phyloP scores from a whole-genome alignment of 2,888 invertebrate species.

The Plagodis pulveraria region DNA sequence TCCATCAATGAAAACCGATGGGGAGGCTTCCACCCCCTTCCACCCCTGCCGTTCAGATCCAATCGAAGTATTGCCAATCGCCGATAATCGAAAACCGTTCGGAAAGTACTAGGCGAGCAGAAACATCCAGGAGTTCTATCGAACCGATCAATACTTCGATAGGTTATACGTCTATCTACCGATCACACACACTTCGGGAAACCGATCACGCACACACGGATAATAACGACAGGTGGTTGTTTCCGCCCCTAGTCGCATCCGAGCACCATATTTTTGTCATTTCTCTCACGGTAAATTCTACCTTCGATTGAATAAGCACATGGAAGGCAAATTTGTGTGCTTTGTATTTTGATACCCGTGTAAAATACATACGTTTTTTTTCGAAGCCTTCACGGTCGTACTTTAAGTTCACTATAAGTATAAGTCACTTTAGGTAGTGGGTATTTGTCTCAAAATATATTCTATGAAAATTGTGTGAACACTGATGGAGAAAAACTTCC shows the following conservation, averaged over 20 bases:
- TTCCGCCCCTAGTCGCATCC: slow-evolving; percentile 27
- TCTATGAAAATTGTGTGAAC: too few relatives aligned
- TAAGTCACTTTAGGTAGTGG: too few relatives aligned
- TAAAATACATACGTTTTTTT: too few relatives aligned
- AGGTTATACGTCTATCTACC: slow-evolving; percentile 36
- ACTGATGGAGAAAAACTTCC: too few relatives aligned
- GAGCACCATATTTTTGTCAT: slow-evolving; percentile 27
- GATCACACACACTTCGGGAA: slow-evolving; percentile 15
- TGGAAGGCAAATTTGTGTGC: too few relatives aligned
- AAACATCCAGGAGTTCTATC: slow-evolving; percentile 54
- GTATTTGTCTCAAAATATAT: too few relatives aligned
- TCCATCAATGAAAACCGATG: slow-evolving; percentile 13
- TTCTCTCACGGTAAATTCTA: slow-evolving; percentile 1
- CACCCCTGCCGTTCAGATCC: slow-evolving; percentile 16
- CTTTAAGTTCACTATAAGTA: too few relatives aligned
- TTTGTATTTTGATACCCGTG: too few relatives aligned
- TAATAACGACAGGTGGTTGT: slow-evolving; percentile 36
- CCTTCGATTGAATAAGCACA: too few relatives aligned
- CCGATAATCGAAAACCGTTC: slow-evolving; percentile 80
- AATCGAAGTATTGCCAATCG: slow-evolving; percentile 72
- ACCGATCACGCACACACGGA: slow-evolving; percentile 25
- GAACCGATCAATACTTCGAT: slow-evolving; percentile 72
- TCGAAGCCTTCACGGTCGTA: too few relatives aligned
- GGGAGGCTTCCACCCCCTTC: slow-evolving; percentile 1
- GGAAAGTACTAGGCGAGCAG: slow-evolving; percentile 75